A percentile compares a stretch with the other conserved stretches of the same genome.
Conservation (phyloP, 2,888 invertebrate species). For the Polyommatus icarus region DNA sequence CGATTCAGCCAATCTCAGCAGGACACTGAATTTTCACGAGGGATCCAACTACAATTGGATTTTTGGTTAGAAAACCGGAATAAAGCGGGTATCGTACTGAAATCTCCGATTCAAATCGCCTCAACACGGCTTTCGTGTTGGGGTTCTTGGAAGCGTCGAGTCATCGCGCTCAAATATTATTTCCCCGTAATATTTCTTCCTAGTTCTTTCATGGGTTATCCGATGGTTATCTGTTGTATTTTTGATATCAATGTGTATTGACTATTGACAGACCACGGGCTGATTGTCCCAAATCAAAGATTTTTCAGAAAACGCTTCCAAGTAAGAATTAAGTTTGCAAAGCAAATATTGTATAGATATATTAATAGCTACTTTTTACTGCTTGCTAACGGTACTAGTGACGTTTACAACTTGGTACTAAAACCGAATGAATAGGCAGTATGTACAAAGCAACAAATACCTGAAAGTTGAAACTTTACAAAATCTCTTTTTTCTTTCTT, state of each 20-base stretch:
- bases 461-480: too few species aligned
- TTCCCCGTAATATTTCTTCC: neutral
- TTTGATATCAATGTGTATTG: neutral
- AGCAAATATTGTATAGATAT: too few species aligned
- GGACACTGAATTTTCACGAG: conserved; percentile 69
- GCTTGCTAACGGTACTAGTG: neutral
- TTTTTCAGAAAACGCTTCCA: neutral
- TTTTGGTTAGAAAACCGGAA: conserved; percentile 79
- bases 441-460: too few species aligned
- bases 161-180: conserved; percentile 49
- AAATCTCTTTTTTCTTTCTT: too few species aligned
- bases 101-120: conserved; percentile 79
- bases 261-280: neutral
- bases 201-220: conserved; percentile 7
- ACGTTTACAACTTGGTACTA: too few species aligned
- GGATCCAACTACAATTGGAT: conserved; percentile 77
- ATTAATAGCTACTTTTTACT: too few species aligned
- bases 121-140: conserved; percentile 71
- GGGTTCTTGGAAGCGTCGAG: conserved; percentile 54
- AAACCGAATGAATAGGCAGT: too few species aligned
- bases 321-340: too few species aligned
- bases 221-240: conserved; percentile 2
- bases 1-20: conserved; percentile 76
- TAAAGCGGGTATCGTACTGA: conserved; percentile 78
- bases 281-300: neutral